Percentiles rank a stretch among this genome's conserved stretches.
phyloP scores from a whole-genome alignment of 2,797 vertebrate species.

The Neosilurus hyrtlii region DNA sequence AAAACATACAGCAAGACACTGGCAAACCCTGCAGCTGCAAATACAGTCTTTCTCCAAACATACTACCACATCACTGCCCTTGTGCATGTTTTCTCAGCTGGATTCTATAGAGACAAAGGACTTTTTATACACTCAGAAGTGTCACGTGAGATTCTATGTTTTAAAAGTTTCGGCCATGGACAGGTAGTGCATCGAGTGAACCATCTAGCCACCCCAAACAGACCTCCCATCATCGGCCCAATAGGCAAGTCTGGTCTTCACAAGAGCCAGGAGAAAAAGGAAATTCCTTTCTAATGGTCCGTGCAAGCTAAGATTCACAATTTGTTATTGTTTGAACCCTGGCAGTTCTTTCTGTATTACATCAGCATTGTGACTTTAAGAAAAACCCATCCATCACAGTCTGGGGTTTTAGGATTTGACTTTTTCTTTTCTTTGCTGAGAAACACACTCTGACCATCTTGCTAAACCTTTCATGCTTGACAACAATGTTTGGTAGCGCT shows the following conservation, averaged over 20 bases:
- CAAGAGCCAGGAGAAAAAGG: constrained; percentile 47
- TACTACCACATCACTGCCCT: constrained; percentile 38
- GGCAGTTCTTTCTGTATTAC: constrained; percentile 62
- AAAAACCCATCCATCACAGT: constrained; percentile 50
- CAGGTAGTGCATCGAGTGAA: constrained; percentile 23
- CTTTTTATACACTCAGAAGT: constrained; percentile 26
- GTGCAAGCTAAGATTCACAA: constrained; percentile 64
- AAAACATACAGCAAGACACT: background rate
- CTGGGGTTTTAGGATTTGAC: constrained; percentile 24
- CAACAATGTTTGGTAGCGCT: background rate
- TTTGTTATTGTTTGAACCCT: constrained; percentile 61
- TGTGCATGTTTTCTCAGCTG: constrained; percentile 59
- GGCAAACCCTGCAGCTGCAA: constrained; percentile 6
- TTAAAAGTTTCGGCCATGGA: constrained; percentile 24
- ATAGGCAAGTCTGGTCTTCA: constrained; percentile 54
- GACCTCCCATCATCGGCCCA: constrained; percentile 22
- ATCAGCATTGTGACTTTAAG: constrained; percentile 52
- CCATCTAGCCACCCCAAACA: constrained; percentile 37
- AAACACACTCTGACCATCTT: background rate
- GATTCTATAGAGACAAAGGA: constrained; percentile 11
- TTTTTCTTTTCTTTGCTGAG: background rate
- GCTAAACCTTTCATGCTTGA: constrained; percentile 10
- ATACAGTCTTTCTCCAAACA: constrained; percentile 34
- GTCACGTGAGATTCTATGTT: constrained; percentile 10
- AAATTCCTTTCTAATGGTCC: constrained; percentile 66